Evolutionary conservation across 37 sponge, comb jelly and placozoan genomes (phyloP), one percentile per base, ranked within the genome.

Genomic region (Petrosia ficiformis): DNA sequence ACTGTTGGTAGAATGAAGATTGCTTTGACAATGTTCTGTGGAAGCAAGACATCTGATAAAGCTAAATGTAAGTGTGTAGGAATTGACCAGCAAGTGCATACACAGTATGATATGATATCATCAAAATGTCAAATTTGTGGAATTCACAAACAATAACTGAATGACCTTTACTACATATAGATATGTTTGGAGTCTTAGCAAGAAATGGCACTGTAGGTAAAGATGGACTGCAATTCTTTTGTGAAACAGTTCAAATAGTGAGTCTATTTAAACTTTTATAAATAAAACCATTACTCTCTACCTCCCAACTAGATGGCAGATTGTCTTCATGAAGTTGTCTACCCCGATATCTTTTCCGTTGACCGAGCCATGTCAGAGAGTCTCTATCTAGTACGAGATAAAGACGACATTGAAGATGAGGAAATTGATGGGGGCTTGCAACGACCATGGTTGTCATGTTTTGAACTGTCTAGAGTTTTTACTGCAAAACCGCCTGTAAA

Each of bases 361-460:
- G 28, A 61, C 26, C 63, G 63, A n/a, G 63, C 63, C 5, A 61
- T 61, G 28, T 61, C 63, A 8, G 63, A 61, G 28, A 26, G 63
- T n/a, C 26, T 61, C 14, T 61, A n/a, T 22, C n/a, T n/a, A 26
- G 28, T 61, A 5, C 22, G 63, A n/a, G 26, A 61, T 5, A 64
- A 40, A 21, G 85, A 84, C 32, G 37, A 77, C 14, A 65, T 48
- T 34, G 77, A 83, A 14, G 78, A 84, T 34, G 78, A 84, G 59
- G 30, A 44, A 29, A 57, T 57, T 25, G 78, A 56, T 39, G 79
- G 79, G 2, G 73, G 43, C 1, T 44, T 84, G 14, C 66, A 44
- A 59, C 59, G 78, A 48, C 85, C 65, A 52, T 84, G 78, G 78
- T 66, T 84, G 38, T 84, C 85, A 0, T 67, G 60, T 59, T 84